These are phyloP conservation scores for Marmota monax DNA, from an alignment of 2,113 vertebrate genomes.

Conservation along the genomic window DNA sequence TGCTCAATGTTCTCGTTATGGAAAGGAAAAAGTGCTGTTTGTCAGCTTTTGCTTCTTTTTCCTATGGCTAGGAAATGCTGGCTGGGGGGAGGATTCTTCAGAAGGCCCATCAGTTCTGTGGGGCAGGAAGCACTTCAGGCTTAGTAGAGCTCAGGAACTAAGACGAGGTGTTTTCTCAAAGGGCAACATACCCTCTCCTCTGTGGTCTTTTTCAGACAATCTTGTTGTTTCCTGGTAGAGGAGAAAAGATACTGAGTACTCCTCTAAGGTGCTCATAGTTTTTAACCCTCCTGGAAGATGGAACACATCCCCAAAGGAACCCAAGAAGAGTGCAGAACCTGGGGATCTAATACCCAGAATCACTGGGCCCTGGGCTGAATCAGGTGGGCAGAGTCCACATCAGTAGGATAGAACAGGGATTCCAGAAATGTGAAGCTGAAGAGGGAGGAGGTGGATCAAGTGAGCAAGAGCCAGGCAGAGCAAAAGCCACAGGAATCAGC, in stretches of 20 bases:
- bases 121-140: not conserved
- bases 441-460: not conserved
- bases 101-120: not conserved
- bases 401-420: not conserved
- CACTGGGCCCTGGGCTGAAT: not conserved
- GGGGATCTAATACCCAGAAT: not conserved
- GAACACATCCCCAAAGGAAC: not conserved
- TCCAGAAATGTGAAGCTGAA: not conserved
- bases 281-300: not conserved
- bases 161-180: not conserved
- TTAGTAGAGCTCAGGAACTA: not conserved
- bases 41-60: not conserved
- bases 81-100: not conserved
- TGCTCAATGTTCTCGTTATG: not conserved
- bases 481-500: not conserved
- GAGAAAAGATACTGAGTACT: not conserved
- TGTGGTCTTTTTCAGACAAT: not conserved
- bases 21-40: not conserved
- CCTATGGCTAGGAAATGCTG: not conserved
- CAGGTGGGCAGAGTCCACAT: not conserved
- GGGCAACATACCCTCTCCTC: not conserved
- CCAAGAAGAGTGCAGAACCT: not conserved
- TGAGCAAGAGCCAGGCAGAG: no score
- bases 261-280: not conserved
- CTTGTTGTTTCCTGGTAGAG: not conserved